Evolutionary conservation across 1,140 invertebrate species (phyloP).

Genomic region (Hyles vespertilio): DNA sequence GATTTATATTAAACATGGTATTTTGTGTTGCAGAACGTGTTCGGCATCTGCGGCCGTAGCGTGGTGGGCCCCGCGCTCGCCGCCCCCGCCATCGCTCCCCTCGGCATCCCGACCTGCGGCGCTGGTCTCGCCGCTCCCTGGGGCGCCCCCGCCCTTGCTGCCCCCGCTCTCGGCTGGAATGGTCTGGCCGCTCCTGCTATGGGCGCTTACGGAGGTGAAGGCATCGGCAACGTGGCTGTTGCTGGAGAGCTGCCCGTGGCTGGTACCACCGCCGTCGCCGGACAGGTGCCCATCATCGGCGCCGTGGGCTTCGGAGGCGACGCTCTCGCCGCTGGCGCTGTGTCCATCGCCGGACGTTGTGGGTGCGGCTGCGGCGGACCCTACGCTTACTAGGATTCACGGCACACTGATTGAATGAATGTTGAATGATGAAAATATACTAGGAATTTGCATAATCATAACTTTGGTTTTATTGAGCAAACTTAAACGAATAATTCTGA

Average conservation of each 20-base stretch:
- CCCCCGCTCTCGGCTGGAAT: background rate
- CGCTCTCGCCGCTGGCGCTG: constrained; percentile 3
- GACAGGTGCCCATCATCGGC: constrained; percentile 8
- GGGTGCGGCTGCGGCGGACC: background rate
- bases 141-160: background rate
- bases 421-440: background rate
- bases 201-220: constrained; percentile 31
- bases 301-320: constrained; percentile 4
- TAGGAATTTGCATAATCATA: no score
- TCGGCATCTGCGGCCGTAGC: background rate
- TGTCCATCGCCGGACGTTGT: constrained; percentile 6
- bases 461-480: no score
- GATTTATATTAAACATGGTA: no score
- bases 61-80: background rate
- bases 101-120: background rate
- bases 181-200: constrained; percentile 1
- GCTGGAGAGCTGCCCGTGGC: constrained; percentile 38
- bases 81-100: background rate
- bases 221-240: constrained; percentile 34
- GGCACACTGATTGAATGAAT: background rate
- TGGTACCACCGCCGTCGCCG: constrained; percentile 5
- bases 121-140: background rate
- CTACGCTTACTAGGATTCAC: background rate
- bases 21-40: constrained; percentile 1
- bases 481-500: no score